Percentiles rank a stretch among this genome's conserved stretches.
Evolutionary conservation across 2,113 vertebrate genomes (phyloP).

Genomic region (Prochilodus magdalenae): DNA sequence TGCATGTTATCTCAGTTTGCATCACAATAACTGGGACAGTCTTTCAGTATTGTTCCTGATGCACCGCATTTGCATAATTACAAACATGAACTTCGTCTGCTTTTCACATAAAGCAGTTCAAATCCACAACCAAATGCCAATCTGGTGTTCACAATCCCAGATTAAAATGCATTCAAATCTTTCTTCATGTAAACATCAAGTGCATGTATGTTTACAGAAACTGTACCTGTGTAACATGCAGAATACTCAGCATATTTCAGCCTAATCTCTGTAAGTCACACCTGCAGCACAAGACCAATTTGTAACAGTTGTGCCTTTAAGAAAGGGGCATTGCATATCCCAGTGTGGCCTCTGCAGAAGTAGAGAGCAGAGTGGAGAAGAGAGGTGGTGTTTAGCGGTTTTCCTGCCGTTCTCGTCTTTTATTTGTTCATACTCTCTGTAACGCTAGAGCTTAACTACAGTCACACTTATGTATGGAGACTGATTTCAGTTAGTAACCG

Average conservation of each 20-base stretch:
- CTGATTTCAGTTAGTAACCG: too few species aligned
- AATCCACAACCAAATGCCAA: neutral
- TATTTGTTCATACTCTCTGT: too few species aligned
- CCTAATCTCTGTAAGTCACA: neutral
- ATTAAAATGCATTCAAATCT: neutral
- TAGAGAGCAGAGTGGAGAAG: too few species aligned
- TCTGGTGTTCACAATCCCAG: neutral
- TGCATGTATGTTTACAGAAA: conserved; percentile 6
- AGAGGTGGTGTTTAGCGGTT: too few species aligned
- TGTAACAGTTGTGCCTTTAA: too few species aligned
- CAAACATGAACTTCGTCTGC: neutral
- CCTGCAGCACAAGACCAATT: neutral
- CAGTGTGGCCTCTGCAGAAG: too few species aligned
- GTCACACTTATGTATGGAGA: too few species aligned
- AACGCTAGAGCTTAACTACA: too few species aligned
- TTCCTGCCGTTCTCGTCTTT: too few species aligned
- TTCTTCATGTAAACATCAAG: conserved; percentile 8
- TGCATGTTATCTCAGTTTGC: neutral
- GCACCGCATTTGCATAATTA: neutral
- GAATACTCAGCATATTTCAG: neutral
- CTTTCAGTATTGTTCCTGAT: conserved; percentile 33
- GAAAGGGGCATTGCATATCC: too few species aligned
- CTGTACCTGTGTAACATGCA: neutral
- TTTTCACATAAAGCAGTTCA: neutral
- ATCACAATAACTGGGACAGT: conserved; percentile 24